phyloP scores from a whole-genome alignment of 2,113 vertebrate genomes.

The Corythornis vintsioides region DNA sequence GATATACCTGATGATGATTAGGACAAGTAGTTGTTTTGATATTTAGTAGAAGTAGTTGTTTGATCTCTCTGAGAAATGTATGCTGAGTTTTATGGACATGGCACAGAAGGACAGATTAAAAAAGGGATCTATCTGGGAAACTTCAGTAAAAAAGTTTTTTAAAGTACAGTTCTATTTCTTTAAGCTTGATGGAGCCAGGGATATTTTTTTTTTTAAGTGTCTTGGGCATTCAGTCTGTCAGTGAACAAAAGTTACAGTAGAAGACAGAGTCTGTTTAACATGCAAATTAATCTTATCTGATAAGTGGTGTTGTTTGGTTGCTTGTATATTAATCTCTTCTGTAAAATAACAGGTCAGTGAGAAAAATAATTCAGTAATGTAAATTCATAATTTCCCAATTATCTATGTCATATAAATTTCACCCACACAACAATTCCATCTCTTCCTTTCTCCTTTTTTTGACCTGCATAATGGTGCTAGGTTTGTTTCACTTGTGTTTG shows the following conservation, averaged over 20 bases:
- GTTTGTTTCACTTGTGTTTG: background rate
- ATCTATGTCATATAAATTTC: background rate
- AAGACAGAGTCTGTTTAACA: background rate
- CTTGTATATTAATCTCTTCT: background rate
- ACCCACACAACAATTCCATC: background rate
- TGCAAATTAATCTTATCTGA: background rate
- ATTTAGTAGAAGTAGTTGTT: background rate
- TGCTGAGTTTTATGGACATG: background rate
- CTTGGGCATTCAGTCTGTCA: background rate
- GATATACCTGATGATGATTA: background rate
- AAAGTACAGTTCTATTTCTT: background rate
- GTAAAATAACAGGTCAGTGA: background rate
- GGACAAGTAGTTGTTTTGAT: background rate
- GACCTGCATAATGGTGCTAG: background rate
- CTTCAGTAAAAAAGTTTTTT: background rate
- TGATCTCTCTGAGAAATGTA: background rate
- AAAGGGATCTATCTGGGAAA: background rate
- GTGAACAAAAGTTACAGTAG: background rate
- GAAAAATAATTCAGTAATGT: background rate
- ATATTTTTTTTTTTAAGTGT: background rate
- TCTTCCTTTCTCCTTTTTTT: background rate
- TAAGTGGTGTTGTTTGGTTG: background rate
- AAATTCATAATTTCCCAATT: conserved; percentile 2
- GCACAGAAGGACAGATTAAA: background rate
- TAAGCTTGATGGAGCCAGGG: background rate